Percentiles rank a stretch among this genome's conserved stretches.
phyloP scores from a whole-genome alignment of 2,113 vertebrate species.

The human region DNA sequence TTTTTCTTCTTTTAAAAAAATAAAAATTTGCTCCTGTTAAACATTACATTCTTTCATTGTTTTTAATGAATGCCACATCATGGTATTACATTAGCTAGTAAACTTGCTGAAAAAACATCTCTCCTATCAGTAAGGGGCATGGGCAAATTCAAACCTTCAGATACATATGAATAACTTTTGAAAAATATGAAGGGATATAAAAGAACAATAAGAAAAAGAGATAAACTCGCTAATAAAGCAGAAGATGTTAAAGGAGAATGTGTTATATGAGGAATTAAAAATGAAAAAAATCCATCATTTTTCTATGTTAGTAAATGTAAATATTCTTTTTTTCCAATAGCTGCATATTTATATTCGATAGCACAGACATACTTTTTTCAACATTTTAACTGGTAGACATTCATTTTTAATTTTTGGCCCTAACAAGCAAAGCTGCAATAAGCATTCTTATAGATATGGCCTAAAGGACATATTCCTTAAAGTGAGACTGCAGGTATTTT shows the following conservation, averaged over 20 bases:
- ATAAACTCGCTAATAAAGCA: not conserved
- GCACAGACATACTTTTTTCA: not conserved
- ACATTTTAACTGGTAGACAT: not conserved
- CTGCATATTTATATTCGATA: not conserved
- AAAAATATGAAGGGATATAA: not conserved
- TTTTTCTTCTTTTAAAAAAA: not conserved
- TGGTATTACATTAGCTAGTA: not conserved
- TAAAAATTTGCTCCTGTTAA: not conserved
- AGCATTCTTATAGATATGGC: not conserved
- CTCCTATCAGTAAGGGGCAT: not conserved
- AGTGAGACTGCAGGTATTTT: not conserved
- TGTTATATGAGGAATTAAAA: not conserved
- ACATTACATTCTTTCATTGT: not conserved
- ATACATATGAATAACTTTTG: not conserved
- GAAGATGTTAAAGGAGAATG: not conserved
- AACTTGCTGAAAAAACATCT: not conserved
- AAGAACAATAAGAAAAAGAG: not conserved
- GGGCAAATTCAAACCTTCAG: not conserved
- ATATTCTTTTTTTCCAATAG: not conserved
- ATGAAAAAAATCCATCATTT: not conserved
- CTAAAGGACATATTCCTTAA: not conserved
- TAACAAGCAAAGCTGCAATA: not conserved
- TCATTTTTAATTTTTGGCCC: not conserved
- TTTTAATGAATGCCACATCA: not conserved
- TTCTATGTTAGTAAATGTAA: not conserved